A percentile compares a stretch with the other conserved stretches of the same genome.
Evolutionary conservation across 2,888 invertebrate species (phyloP).

Genomic region (Pardosa pseudoannulata): DNA sequence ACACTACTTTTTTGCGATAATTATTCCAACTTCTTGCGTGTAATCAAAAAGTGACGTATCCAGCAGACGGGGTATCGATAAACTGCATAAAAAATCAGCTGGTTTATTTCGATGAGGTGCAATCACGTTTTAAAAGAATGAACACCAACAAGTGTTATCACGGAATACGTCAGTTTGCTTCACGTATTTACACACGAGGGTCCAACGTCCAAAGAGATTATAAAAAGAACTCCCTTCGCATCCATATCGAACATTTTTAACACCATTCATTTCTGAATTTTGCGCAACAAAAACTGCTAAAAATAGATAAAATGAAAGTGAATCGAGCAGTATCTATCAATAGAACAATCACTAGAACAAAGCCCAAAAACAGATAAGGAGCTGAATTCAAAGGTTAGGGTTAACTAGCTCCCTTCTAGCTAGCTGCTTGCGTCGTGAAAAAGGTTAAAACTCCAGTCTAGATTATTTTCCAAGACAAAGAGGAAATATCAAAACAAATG

Average conservation of each 20-base stretch:
- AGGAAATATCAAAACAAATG: no score
- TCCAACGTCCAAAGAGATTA: constrained; percentile 22
- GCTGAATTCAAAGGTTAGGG: not conserved
- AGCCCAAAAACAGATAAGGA: not conserved
- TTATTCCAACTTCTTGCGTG: no score
- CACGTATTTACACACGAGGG: constrained; percentile 26
- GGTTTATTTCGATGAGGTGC: not conserved
- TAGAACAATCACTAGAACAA: constrained; percentile 5
- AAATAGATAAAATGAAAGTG: constrained; percentile 21
- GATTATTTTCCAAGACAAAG: no score
- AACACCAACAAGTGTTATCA: not conserved
- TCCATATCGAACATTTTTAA: not conserved
- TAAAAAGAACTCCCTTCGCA: constrained; percentile 6
- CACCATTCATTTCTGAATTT: not conserved
- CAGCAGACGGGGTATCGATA: no score
- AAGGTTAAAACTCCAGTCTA: no score
- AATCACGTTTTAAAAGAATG: constrained; percentile 4
- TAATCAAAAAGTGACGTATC: no score
- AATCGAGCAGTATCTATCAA: constrained; percentile 22
- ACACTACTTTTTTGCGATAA: no score
- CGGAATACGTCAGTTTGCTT: constrained; percentile 1
- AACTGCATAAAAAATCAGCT: not conserved
- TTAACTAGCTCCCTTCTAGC: not conserved
- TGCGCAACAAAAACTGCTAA: constrained; percentile 18
- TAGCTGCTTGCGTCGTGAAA: not conserved